Base-by-base conservation (phyloP, 2,888 invertebrate species). In the Sycophila texana region DNA sequence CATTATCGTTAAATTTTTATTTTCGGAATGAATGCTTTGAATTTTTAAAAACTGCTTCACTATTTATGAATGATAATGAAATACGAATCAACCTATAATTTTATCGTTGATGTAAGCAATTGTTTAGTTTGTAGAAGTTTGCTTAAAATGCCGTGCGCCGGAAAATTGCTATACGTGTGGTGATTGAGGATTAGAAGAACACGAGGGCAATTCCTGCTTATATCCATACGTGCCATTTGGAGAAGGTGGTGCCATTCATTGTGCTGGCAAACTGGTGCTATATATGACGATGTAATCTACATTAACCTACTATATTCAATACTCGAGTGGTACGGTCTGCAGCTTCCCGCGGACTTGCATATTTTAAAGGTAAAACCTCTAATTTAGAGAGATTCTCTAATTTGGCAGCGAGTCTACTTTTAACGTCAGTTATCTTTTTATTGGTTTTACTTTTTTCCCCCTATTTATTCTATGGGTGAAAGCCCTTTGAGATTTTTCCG, bases 1-100 rank as follows among this genome's bases (percentile, higher is more conserved):
- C 39, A 39, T 5, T 5, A 7, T 39, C 5, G 7, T 39, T 39
- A 39, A 39, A 0, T 39, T 39, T 39, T n/a, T n/a, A n/a, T n/a
- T n/a, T 26, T 26, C 26, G 3, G 2, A 3, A 26, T 26, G 26
- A 26, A 26, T 26, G n/a, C n/a, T n/a, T n/a, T n/a, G n/a, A 61
- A 7, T 63, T 20, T 63, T 22, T 39, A 39, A 70, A 57, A 70
- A 30, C 3, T 47, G 51, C 55, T 55, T 26, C n/a, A 26, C 68
- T 55, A 53, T 57, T 16, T n/a, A 57, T n/a, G 18, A 57, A 58
- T 20, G 18, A 20, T 20, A 20, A 20, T 39, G 10, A 10, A 39
- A 39, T 10, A 10, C 10, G 39, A 39, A 7, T 39, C 39, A 10
- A 10, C 10, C 39, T 39, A n/a, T n/a, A 10, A 10, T 39, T 39